Conservation (phyloP, 2,113 vertebrate species). For the Eidolon helvum region DNA sequence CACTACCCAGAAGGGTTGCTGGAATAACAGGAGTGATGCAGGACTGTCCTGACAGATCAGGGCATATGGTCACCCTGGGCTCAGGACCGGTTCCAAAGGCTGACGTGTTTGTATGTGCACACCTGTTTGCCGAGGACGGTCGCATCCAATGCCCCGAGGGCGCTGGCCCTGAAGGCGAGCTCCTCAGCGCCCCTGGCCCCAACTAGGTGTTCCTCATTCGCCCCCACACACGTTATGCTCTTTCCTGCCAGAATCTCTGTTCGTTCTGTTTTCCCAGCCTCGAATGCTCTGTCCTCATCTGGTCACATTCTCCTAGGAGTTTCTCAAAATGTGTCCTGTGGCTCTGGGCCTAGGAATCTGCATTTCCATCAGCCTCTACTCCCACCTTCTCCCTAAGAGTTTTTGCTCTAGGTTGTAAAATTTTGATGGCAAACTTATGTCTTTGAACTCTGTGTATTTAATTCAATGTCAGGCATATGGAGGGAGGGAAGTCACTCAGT, state of each 20-base stretch:
- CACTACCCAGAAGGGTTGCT: not conserved
- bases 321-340: not conserved
- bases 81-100: not conserved
- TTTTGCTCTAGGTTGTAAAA: not conserved
- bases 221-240: not conserved
- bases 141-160: not conserved
- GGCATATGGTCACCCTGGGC: not conserved
- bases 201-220: no score
- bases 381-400: not conserved
- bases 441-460: not conserved
- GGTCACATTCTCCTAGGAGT: rapidly evolving
- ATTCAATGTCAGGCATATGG: not conserved
- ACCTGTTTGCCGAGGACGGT: not conserved
- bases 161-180: not conserved
- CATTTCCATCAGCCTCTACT: not conserved
- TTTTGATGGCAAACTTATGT: not conserved
- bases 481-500: not conserved
- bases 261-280: not conserved
- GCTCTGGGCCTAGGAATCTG: not conserved
- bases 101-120: no score
- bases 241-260: not conserved
- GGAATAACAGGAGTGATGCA: not conserved
- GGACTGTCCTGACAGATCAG: not conserved
- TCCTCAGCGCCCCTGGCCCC: not conserved
- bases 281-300: not conserved